Percentiles rank a stretch among this genome's conserved stretches.
These are phyloP conservation scores for Chlorospingus flavigularis DNA, from an alignment of 2,797 vertebrate genomes.

Conservation along the genomic window DNA sequence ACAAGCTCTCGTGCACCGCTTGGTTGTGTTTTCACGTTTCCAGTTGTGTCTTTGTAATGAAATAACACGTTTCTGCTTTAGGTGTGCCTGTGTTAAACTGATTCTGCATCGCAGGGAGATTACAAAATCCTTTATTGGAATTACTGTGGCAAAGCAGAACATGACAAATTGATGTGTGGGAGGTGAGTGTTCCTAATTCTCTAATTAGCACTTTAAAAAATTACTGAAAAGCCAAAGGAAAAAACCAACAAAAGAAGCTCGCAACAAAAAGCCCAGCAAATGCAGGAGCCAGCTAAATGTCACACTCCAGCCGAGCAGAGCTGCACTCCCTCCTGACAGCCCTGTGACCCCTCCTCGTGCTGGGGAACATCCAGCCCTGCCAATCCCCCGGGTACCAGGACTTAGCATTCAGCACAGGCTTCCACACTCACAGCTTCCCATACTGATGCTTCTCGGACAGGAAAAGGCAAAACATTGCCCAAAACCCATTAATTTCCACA, in stretches of 20 bases:
- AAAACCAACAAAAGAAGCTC: not conserved
- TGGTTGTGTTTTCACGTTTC: not conserved
- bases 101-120: not conserved
- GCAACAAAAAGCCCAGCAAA: not conserved
- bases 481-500: not conserved
- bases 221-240: not conserved
- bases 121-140: not conserved
- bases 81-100: not conserved
- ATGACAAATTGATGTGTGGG: constrained; percentile 16
- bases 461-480: not conserved
- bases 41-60: not conserved
- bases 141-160: constrained; percentile 12
- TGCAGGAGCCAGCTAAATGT: not conserved
- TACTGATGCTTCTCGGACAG: not conserved
- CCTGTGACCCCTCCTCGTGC: not conserved
- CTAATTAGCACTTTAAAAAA: constrained; percentile 29
- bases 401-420: not conserved
- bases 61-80: not conserved
- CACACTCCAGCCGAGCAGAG: not conserved
- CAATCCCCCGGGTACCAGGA: not conserved
- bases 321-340: not conserved
- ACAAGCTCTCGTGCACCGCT: rapidly evolving
- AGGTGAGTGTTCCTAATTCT: constrained; percentile 33
- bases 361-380: not conserved
- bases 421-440: not conserved